Conservation (phyloP, 1,140 invertebrate genomes). For the Temnothorax nylanderi region DNA sequence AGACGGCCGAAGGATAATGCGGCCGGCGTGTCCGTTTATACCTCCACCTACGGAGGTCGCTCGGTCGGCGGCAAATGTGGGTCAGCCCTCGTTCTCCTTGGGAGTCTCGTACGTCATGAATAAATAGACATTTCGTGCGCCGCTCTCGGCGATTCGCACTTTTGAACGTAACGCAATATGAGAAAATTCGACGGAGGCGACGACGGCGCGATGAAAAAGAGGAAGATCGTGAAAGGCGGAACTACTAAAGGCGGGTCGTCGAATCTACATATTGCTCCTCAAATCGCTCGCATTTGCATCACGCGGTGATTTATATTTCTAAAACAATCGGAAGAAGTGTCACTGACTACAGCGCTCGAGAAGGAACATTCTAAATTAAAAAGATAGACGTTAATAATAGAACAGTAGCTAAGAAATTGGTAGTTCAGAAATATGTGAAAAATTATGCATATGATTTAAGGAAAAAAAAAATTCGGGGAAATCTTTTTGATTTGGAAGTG, state of each 20-base stretch:
- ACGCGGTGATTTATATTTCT: neutral
- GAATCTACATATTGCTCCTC: neutral
- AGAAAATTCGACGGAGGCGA: neutral
- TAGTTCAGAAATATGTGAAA: neutral
- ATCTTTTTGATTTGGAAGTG: neutral
- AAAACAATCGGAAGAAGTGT: neutral
- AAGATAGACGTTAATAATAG: neutral
- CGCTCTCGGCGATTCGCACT: conserved; percentile 23
- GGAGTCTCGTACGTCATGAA: conserved; percentile 53
- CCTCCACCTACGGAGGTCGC: conserved; percentile 45
- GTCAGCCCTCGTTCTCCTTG: conserved; percentile 70
- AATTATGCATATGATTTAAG: neutral
- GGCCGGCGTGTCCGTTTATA: conserved; percentile 50
- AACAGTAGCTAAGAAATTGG: neutral
- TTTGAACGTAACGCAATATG: conserved; percentile 40
- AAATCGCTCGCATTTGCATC: neutral
- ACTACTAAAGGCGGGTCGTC: too few species aligned
- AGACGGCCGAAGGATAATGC: conserved; percentile 59
- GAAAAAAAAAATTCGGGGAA: neutral
- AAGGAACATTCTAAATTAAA: neutral
- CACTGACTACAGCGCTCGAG: neutral
- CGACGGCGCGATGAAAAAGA: neutral
- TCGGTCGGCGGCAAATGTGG: conserved; percentile 55
- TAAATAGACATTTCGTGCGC: conserved; percentile 58
- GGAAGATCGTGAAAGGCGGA: neutral